A percentile compares a stretch with the other conserved stretches of the same genome.
phyloP scores from a whole-genome alignment of 2,888 invertebrate genomes.

The Lasiommata megera region DNA sequence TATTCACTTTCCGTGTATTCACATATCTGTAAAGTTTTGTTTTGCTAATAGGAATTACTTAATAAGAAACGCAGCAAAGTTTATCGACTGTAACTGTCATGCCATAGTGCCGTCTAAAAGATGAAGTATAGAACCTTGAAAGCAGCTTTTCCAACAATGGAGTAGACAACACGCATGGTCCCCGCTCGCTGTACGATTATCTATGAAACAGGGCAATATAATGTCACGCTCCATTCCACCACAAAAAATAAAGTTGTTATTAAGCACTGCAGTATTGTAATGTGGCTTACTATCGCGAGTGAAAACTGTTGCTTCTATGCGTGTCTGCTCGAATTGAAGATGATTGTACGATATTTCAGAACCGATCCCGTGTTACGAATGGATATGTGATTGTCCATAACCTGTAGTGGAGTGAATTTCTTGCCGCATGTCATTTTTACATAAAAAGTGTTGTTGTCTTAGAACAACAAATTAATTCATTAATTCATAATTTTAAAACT shows the following conservation, averaged over 20 bases:
- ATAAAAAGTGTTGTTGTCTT: neutral
- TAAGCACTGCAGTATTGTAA: slow-evolving; percentile 23
- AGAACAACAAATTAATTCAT: neutral
- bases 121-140: slow-evolving; percentile 79
- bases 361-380: slow-evolving; percentile 9
- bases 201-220: slow-evolving; percentile 79
- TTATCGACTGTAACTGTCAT: slow-evolving; percentile 80
- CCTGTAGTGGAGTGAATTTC: slow-evolving; percentile 8
- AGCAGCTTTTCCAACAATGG: slow-evolving; percentile 81
- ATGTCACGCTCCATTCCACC: slow-evolving; percentile 59
- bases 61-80: slow-evolving; percentile 80
- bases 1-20: slow-evolving; percentile 73
- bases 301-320: slow-evolving; percentile 34
- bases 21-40: slow-evolving; percentile 67
- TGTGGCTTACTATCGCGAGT: slow-evolving; percentile 34
- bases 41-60: slow-evolving; percentile 67
- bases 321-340: slow-evolving; percentile 24
- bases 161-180: slow-evolving; percentile 79
- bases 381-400: slow-evolving; percentile 16
- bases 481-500: neutral
- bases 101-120: slow-evolving; percentile 81
- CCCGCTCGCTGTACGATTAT: slow-evolving; percentile 75
- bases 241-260: slow-evolving; percentile 31
- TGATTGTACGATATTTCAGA: slow-evolving; percentile 12
- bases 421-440: neutral